phyloP scores from a whole-genome alignment of 2,888 invertebrate species.

The Papilio demoleus region DNA sequence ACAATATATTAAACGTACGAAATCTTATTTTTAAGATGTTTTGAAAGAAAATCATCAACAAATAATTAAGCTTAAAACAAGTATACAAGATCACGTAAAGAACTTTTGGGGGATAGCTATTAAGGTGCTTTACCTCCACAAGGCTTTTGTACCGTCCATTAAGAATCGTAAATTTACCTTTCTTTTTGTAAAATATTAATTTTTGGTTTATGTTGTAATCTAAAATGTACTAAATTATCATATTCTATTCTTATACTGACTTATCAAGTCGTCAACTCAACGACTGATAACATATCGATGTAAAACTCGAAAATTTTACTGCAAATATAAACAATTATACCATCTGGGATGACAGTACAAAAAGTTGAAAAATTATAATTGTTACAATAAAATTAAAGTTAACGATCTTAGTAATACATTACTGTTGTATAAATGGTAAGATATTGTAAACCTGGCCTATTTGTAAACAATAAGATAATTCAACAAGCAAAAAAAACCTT shows the following conservation, averaged over 20 bases:
- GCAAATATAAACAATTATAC: background rate
- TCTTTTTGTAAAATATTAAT: no score
- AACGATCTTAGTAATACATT: constrained; percentile 12
- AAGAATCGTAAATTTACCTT: no score
- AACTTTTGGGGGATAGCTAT: no score
- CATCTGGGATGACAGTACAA: background rate
- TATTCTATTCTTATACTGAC: background rate
- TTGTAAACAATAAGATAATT: constrained; percentile 12
- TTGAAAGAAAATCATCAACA: no score
- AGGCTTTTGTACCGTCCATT: no score
- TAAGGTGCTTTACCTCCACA: no score
- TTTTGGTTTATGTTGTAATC: no score
- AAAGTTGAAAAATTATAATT: constrained; percentile 29
- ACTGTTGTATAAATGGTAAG: constrained; percentile 20
- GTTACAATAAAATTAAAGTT: constrained; percentile 24
- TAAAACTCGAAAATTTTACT: constrained; percentile 8
- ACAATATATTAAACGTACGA: no score
- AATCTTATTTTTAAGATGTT: no score
- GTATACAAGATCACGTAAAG: no score
- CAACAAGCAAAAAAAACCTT: constrained; percentile 13
- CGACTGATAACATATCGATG: background rate
- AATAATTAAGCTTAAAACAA: no score
- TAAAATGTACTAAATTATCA: no score
- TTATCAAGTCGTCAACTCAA: constrained; percentile 3
- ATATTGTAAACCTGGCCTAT: constrained; percentile 32